Percentiles rank a stretch among this genome's conserved stretches.
Evolutionary conservation across 2,113 vertebrate genomes (phyloP).

Genomic region (Protobothrops mucrosquamatus): DNA sequence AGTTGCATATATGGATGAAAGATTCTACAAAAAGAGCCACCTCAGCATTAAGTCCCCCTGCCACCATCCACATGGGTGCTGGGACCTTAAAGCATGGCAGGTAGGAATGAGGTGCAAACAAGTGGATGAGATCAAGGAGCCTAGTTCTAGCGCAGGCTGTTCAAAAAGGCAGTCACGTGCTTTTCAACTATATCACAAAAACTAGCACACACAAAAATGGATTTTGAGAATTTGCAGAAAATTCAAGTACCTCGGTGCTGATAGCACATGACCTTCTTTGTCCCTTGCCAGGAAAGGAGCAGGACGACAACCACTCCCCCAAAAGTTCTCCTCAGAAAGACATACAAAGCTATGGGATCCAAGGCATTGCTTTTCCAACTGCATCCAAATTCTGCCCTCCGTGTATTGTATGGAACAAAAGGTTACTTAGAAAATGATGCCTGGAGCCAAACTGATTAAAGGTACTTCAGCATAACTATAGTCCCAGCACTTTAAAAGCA

Average conservation of each 20-base stretch:
- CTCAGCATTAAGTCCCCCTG: slow-evolving; percentile 53
- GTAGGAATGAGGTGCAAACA: not conserved
- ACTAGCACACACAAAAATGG: slow-evolving; percentile 31
- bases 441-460: slow-evolving; percentile 95
- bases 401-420: slow-evolving; percentile 77
- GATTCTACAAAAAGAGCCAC: slow-evolving; percentile 45
- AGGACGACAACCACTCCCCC: slow-evolving; percentile 26
- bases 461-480: slow-evolving; percentile 90
- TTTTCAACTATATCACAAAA: slow-evolving; percentile 53
- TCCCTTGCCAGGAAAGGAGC: not conserved
- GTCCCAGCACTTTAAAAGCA: slow-evolving; percentile 97
- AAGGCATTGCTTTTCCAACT: slow-evolving; percentile 66
- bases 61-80: not conserved
- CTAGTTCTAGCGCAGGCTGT: slow-evolving; percentile 31
- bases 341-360: slow-evolving; percentile 66
- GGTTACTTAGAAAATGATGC: slow-evolving; percentile 76
- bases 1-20: slow-evolving; percentile 71
- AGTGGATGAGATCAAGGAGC: slow-evolving; percentile 6
- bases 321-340: slow-evolving; percentile 56
- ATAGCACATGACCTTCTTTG: not conserved
- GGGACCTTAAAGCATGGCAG: slow-evolving; percentile 26
- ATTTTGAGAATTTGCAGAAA: slow-evolving; percentile 38
- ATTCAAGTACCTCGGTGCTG: slow-evolving; percentile 16
- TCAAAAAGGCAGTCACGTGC: slow-evolving; percentile 12
- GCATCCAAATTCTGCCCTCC: slow-evolving; percentile 71